Conservation (phyloP, 1,140 invertebrate species). For the Epicauta chinensis region DNA sequence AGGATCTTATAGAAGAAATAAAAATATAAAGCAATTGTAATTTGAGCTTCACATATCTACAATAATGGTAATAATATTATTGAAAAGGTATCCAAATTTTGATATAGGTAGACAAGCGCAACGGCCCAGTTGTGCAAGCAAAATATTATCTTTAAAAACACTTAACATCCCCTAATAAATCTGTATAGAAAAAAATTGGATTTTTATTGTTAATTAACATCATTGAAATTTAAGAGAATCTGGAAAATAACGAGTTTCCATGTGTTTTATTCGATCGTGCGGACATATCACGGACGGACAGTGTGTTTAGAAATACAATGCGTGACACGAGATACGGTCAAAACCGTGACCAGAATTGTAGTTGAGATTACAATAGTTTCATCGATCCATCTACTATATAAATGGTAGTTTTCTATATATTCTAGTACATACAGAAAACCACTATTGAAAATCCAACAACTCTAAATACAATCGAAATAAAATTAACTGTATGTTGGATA, state of each 20-base stretch:
- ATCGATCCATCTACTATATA: conserved; percentile 21
- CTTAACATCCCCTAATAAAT: not conserved
- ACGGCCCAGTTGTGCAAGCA: no score
- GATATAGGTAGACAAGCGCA: not conserved
- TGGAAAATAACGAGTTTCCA: not conserved
- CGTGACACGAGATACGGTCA: conserved; percentile 34
- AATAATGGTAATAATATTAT: no score
- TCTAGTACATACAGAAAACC: conserved; percentile 27
- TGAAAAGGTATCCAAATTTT: no score
- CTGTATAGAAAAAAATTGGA: no score
- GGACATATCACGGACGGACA: conserved; percentile 31
- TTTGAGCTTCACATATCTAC: no score
- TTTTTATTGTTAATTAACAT: not conserved
- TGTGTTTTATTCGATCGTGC: conserved; percentile 28
- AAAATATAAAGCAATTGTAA: no score
- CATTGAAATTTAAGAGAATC: conserved; percentile 2
- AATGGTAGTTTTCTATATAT: conserved; percentile 12
- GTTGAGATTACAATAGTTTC: conserved; percentile 19
- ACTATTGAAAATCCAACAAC: conserved; percentile 33
- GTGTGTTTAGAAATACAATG: conserved; percentile 36
- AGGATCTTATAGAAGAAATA: no score
- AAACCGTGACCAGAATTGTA: conserved; percentile 29
- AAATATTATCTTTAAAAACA: not conserved
- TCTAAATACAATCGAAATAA: conserved; percentile 4
- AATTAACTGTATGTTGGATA: no score